Conservation (phyloP, 1,140 invertebrate species). For the Parapsyche elsis region DNA sequence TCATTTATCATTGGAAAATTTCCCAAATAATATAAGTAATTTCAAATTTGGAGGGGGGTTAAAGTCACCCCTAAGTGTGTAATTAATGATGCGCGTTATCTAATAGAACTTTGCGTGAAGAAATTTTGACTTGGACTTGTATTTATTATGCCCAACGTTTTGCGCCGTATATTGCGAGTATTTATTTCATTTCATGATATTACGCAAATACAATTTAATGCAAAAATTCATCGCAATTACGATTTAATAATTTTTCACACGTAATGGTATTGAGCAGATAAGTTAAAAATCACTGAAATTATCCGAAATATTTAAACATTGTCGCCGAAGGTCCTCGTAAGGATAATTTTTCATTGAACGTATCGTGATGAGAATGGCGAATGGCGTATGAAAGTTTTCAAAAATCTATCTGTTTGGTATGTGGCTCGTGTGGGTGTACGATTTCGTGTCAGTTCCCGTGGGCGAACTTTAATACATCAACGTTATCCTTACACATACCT, state of each 20-base stretch:
- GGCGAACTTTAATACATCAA: slow-evolving; percentile 38
- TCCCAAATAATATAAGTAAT: slow-evolving; percentile 35
- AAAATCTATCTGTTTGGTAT: slow-evolving; percentile 40
- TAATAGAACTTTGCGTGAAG: too few relatives aligned
- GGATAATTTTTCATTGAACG: slow-evolving; percentile 18
- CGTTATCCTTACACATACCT: slow-evolving; percentile 15
- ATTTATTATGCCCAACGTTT: too few relatives aligned
- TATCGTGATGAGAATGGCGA: slow-evolving; percentile 23
- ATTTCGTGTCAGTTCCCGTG: slow-evolving; percentile 38
- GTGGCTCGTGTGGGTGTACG: slow-evolving; percentile 3
- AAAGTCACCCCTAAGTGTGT: slow-evolving; percentile 15
- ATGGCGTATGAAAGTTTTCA: slow-evolving; percentile 16
- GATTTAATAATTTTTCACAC: too few relatives aligned
- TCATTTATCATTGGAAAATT: slow-evolving; percentile 40
- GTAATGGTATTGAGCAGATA: too few relatives aligned
- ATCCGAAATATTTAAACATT: too few relatives aligned
- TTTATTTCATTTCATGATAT: too few relatives aligned
- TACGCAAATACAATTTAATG: too few relatives aligned
- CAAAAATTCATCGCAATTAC: too few relatives aligned
- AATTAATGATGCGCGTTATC: slow-evolving; percentile 25
- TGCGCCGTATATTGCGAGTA: too few relatives aligned
- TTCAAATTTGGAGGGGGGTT: neutral
- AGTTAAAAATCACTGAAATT: too few relatives aligned
- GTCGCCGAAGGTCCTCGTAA: neutral
- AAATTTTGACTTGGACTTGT: too few relatives aligned